A percentile compares a stretch with the other conserved stretches of the same genome.
Evolutionary conservation across 2,888 invertebrate genomes (phyloP).

Genomic region (Heliothis peltigera): DNA sequence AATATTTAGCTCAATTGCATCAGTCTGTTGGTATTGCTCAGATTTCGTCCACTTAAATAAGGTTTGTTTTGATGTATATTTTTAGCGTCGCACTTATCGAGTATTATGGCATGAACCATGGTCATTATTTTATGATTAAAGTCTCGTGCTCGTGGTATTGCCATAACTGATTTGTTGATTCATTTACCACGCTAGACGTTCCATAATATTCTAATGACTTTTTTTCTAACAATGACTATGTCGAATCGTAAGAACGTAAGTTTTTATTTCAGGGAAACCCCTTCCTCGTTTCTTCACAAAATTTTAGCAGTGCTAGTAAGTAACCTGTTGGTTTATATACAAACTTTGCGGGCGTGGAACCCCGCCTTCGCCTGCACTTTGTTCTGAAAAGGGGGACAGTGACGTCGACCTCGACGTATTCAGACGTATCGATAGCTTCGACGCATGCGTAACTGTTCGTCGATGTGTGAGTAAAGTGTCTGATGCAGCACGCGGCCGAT

Average conservation of each 20-base stretch:
- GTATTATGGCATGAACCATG: slow-evolving; percentile 8
- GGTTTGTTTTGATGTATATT: slow-evolving; percentile 28
- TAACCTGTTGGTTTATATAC: slow-evolving; percentile 37
- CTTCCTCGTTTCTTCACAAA: slow-evolving; percentile 2
- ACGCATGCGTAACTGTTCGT: slow-evolving; percentile 83
- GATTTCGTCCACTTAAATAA: slow-evolving; percentile 10
- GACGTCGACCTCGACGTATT: slow-evolving; percentile 81
- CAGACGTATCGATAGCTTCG: slow-evolving; percentile 77
- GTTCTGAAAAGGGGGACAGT: slow-evolving; percentile 80
- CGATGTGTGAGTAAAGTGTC: slow-evolving; percentile 79
- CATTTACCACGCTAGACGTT: slow-evolving; percentile 27
- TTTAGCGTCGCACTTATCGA: slow-evolving; percentile 15
- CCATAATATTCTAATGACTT: slow-evolving; percentile 24
- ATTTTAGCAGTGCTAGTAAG: slow-evolving; percentile 18
- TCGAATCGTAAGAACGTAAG: too few species aligned
- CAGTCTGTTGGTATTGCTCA: slow-evolving; percentile 17
- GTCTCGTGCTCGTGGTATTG: slow-evolving; percentile 19
- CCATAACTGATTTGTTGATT: slow-evolving; percentile 10
- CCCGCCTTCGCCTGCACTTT: slow-evolving; percentile 72
- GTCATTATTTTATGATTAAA: slow-evolving; percentile 19
- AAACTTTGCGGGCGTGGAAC: slow-evolving; percentile 45
- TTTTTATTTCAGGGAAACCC: background rate
- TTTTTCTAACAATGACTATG: slow-evolving; percentile 22
- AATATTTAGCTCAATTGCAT: slow-evolving; percentile 35
- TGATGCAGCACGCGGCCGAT: slow-evolving; percentile 82